These are phyloP conservation scores for Cylindroiulus punctatus DNA, from an alignment of 2,888 invertebrate species.

Conservation along the genomic window DNA sequence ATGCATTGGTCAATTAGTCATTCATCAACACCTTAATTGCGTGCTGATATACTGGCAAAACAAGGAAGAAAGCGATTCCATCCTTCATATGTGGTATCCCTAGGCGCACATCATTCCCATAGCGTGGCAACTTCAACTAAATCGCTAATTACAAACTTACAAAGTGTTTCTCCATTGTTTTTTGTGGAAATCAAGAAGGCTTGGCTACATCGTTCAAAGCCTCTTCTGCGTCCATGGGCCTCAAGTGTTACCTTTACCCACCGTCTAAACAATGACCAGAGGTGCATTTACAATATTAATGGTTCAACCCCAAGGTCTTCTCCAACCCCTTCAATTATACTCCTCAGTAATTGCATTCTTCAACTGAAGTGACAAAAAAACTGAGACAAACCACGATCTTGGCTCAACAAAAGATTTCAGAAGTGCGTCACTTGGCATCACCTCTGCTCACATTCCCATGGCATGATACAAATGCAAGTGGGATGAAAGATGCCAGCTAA, in stretches of 20 bases:
- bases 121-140: conserved; percentile 3
- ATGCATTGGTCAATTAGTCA: no score
- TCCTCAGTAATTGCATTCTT: background rate
- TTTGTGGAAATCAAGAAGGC: background rate
- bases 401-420: background rate
- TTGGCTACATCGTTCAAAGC: background rate
- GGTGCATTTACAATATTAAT: no score
- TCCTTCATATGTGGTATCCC: background rate
- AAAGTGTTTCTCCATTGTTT: background rate
- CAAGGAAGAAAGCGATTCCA: background rate
- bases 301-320: conserved; percentile 9
- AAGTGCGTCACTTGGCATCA: background rate
- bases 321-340: conserved; percentile 1
- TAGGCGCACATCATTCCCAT: background rate
- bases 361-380: background rate
- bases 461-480: background rate
- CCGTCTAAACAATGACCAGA: no score
- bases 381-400: background rate
- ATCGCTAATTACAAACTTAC: background rate
- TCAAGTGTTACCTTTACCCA: background rate
- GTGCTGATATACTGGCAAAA: background rate
- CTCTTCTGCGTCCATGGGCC: background rate
- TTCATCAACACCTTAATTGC: no score
- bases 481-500: background rate
- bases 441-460: background rate